A percentile compares a stretch with the other conserved stretches of the same genome.
Conservation (phyloP, 2,888 invertebrate species). For the Kuschelorhynchus macadamiae region DNA sequence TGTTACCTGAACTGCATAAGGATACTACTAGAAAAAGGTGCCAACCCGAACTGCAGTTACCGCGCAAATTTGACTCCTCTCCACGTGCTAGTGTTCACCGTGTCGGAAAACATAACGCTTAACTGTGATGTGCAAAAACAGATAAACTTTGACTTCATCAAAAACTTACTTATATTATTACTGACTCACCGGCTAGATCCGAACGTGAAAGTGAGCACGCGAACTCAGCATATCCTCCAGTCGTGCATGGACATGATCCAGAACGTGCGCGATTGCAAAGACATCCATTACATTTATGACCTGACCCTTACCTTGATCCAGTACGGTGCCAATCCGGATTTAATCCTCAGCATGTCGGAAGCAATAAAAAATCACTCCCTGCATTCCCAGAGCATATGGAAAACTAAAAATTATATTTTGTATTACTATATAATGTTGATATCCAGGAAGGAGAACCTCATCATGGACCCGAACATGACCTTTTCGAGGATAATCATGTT, state of each 20-base stretch:
- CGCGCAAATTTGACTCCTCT: conserved; percentile 78
- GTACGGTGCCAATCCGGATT: conserved; percentile 82
- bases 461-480: conserved; percentile 75
- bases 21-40: conserved; percentile 78
- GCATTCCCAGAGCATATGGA: conserved; percentile 70
- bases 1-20: conserved; percentile 81
- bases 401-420: conserved; percentile 75
- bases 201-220: conserved; percentile 72
- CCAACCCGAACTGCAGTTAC: conserved; percentile 81
- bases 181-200: conserved; percentile 79
- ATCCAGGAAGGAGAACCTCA: conserved; percentile 76
- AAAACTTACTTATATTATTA: conserved; percentile 76
- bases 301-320: conserved; percentile 80
- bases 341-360: conserved; percentile 72
- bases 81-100: conserved; percentile 80
- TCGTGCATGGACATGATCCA: conserved; percentile 80
- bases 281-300: conserved; percentile 79
- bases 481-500: conserved; percentile 78
- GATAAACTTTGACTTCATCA: conserved; percentile 79
- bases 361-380: conserved; percentile 66
- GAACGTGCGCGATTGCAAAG: conserved; percentile 76
- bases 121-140: conserved; percentile 78
- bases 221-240: conserved; percentile 80
- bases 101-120: conserved; percentile 79
- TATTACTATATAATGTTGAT: conserved; percentile 81